phyloP scores from a whole-genome alignment of 2,797 vertebrate genomes.

The Steatocranus sp. region DNA sequence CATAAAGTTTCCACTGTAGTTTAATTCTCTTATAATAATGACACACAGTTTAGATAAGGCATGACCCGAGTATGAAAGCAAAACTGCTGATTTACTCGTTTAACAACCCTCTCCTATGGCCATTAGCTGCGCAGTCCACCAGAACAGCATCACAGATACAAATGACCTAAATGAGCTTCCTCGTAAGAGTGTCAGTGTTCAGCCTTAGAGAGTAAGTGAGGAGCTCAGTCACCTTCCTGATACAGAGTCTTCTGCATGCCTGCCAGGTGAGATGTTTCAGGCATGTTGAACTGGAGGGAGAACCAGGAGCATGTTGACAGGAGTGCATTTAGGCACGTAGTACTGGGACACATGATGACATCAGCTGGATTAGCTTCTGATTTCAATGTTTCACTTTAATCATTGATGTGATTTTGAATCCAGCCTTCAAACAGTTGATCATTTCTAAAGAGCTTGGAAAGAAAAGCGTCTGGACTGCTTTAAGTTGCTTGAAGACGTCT shows the following conservation, averaged over 20 bases:
- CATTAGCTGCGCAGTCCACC: fast-evolving
- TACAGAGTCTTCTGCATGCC: too few species aligned
- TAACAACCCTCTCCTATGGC: not conserved
- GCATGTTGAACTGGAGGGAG: too few species aligned
- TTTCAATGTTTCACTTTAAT: not conserved
- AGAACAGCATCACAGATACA: not conserved
- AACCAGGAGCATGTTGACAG: too few species aligned
- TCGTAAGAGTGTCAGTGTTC: not conserved
- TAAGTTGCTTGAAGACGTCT: too few species aligned
- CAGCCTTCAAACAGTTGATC: not conserved
- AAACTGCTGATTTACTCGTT: not conserved
- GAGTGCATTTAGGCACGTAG: not conserved
- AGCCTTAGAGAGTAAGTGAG: too few species aligned
- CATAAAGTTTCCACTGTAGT: not conserved
- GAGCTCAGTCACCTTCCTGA: too few species aligned
- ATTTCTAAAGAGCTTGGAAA: too few species aligned
- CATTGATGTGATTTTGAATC: not conserved
- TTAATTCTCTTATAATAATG: not conserved
- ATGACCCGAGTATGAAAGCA: not conserved
- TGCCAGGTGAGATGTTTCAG: too few species aligned
- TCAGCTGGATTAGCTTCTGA: not conserved
- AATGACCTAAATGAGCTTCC: not conserved
- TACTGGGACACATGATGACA: not conserved
- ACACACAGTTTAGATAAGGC: not conserved
- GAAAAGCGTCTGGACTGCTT: too few species aligned